phyloP scores from a whole-genome alignment of 1,140 invertebrate species.

The Drosophila mayri region DNA sequence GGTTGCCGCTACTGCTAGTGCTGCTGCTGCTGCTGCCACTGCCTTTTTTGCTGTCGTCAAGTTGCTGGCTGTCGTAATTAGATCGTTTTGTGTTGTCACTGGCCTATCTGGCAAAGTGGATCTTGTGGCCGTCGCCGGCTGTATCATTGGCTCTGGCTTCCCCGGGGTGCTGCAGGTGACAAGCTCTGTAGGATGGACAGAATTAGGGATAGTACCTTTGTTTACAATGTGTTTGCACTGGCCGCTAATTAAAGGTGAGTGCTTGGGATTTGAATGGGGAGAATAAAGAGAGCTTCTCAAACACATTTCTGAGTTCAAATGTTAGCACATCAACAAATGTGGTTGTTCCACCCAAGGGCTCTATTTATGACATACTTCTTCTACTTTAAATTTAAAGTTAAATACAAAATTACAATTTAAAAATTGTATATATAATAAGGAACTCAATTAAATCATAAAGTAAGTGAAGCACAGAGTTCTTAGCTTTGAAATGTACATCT shows the following conservation, averaged over 20 bases:
- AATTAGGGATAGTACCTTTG: slow-evolving; percentile 33
- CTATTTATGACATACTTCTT: background rate
- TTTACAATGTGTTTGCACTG: slow-evolving; percentile 14
- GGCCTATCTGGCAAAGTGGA: slow-evolving; percentile 76
- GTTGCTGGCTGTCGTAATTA: slow-evolving; percentile 79
- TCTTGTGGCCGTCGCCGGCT: slow-evolving; percentile 63
- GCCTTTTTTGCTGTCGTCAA: slow-evolving; percentile 66
- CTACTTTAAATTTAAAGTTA: too few species aligned
- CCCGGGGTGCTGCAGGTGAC: slow-evolving; percentile 63
- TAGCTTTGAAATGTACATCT: too few species aligned
- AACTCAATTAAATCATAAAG: too few species aligned
- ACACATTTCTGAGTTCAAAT: background rate
- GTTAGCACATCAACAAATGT: background rate
- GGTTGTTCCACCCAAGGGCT: background rate
- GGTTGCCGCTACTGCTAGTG: slow-evolving; percentile 11
- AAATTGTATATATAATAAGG: background rate
- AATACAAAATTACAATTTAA: background rate
- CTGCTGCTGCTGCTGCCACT: slow-evolving; percentile 33
- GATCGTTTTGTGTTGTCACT: slow-evolving; percentile 83
- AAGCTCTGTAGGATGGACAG: slow-evolving; percentile 51
- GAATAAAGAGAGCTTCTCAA: background rate
- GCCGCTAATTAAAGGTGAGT: slow-evolving; percentile 19
- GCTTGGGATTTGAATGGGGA: background rate
- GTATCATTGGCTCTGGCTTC: slow-evolving; percentile 1
- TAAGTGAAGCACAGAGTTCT: background rate